These are phyloP conservation scores for Lamellibrachia columna DNA, from an alignment of 2,888 invertebrate genomes.

Conservation along the genomic window DNA sequence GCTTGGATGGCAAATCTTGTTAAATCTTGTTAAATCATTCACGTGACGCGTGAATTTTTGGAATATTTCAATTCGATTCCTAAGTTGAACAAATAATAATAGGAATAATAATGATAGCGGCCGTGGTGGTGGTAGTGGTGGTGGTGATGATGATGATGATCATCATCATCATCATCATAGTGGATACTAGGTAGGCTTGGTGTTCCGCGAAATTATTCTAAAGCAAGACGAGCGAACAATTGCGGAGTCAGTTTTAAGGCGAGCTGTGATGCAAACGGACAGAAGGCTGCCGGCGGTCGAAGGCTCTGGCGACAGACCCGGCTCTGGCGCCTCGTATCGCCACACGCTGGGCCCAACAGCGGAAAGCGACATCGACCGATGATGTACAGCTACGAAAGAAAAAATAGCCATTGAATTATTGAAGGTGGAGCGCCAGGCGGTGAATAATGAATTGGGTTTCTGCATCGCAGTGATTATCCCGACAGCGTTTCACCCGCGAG, in stretches of 20 bases:
- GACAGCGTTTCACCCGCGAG: neutral
- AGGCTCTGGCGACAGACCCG: neutral
- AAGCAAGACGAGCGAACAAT: too few species aligned
- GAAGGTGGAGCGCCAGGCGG: neutral
- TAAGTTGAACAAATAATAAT: too few species aligned
- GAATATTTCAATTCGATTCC: too few species aligned
- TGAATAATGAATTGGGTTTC: neutral
- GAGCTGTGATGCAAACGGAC: neutral
- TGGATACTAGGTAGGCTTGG: too few species aligned
- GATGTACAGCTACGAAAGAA: neutral
- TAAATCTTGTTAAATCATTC: too few species aligned
- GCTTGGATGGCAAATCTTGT: too few species aligned
- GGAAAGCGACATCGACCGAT: neutral
- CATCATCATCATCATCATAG: too few species aligned
- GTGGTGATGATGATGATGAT: too few species aligned
- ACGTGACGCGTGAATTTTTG: too few species aligned
- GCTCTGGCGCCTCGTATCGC: neutral
- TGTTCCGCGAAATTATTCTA: too few species aligned
- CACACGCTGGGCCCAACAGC: neutral
- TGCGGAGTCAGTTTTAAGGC: neutral
- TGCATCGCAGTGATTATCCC: neutral
- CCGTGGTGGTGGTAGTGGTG: too few species aligned
- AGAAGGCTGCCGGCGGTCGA: neutral
- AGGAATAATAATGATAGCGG: too few species aligned
- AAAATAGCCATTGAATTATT: conserved; percentile 11